Evolutionary conservation across 2,113 vertebrate species (phyloP).

Genomic region (Microcebus jonahi): DNA sequence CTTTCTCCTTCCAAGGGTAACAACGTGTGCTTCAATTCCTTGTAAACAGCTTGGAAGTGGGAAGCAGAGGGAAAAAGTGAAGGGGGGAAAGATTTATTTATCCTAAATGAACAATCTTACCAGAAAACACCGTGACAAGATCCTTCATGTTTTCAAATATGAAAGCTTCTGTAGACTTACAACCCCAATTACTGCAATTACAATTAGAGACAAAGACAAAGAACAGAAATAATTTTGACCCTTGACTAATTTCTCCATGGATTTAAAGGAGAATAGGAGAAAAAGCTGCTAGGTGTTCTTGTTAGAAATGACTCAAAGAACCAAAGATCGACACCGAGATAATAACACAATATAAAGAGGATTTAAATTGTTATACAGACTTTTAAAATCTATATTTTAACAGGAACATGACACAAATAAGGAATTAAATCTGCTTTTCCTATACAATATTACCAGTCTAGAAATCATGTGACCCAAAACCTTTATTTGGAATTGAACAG

Average conservation of each 20-base stretch:
- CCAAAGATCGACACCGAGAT: neutral
- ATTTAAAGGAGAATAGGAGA: neutral
- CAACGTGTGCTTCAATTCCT: neutral
- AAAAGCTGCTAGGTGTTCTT: neutral
- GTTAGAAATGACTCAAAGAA: slow-evolving; percentile 16
- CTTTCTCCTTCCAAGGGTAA: neutral
- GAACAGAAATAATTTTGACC: neutral
- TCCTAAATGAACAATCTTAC: neutral
- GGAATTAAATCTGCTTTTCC: neutral
- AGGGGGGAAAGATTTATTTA: neutral
- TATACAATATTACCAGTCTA: neutral
- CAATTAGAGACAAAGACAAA: slow-evolving; percentile 13
- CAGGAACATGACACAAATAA: neutral
- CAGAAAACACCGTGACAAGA: neutral
- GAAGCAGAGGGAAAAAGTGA: neutral
- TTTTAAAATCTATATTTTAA: neutral
- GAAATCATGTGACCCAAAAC: neutral
- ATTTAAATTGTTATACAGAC: neutral
- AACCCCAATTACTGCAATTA: neutral
- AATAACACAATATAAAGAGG: neutral
- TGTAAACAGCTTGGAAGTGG: neutral
- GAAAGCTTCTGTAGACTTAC: neutral
- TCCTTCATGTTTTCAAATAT: neutral
- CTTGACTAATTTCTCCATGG: neutral
- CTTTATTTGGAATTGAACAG: neutral